phyloP scores from a whole-genome alignment of 2,888 invertebrate species.

The Notodonta dromedarius region DNA sequence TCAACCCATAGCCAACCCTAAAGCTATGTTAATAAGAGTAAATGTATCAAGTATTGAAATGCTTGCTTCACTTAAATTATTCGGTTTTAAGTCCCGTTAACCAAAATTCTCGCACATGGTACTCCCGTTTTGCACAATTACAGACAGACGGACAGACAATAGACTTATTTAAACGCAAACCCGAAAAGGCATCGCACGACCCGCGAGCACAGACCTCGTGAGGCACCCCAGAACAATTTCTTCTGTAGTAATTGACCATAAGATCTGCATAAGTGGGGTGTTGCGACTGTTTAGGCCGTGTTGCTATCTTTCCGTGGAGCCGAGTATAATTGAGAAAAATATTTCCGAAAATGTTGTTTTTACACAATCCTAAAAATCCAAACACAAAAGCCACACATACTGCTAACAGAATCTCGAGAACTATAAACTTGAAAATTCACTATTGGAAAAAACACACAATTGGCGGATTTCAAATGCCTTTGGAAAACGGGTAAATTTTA shows the following conservation, averaged over 20 bases:
- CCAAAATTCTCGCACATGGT: slow-evolving; percentile 1
- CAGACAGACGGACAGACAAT: slow-evolving; percentile 54
- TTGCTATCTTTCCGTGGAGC: background rate
- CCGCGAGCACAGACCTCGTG: slow-evolving; percentile 38
- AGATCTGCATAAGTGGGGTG: slow-evolving; percentile 68
- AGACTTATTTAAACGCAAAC: slow-evolving; percentile 54
- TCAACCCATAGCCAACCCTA: too few species aligned
- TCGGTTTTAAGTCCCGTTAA: background rate
- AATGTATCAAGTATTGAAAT: too few species aligned
- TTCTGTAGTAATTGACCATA: slow-evolving; percentile 73
- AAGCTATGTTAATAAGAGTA: too few species aligned
- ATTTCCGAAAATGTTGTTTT: too few species aligned
- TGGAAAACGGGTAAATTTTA: too few species aligned
- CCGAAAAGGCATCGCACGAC: slow-evolving; percentile 72
- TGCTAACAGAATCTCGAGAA: too few species aligned
- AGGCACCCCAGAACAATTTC: slow-evolving; percentile 60
- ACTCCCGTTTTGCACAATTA: slow-evolving; percentile 31
- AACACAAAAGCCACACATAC: too few species aligned
- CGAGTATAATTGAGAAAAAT: background rate
- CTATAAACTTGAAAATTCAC: too few species aligned
- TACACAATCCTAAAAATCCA: too few species aligned
- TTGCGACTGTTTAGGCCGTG: slow-evolving; percentile 24
- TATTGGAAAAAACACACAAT: too few species aligned
- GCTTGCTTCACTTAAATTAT: background rate
- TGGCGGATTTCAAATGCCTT: too few species aligned